A percentile compares a stretch with the other conserved stretches of the same genome.
Evolutionary conservation across 2,888 invertebrate genomes (phyloP).

Genomic region (Resseliella maxima): DNA sequence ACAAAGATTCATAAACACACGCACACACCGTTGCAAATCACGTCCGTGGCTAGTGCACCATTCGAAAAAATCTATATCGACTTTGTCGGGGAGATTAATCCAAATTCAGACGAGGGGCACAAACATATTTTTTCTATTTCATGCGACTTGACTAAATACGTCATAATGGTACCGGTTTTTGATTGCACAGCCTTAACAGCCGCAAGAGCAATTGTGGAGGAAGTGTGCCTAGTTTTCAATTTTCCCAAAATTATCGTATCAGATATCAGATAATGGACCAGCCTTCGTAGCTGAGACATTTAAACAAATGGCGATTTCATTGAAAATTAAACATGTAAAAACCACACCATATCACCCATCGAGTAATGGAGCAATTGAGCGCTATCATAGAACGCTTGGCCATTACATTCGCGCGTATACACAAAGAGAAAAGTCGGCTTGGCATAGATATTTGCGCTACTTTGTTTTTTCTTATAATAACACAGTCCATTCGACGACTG

Average conservation of each 20-base stretch:
- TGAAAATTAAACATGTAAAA: neutral
- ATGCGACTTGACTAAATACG: slow-evolving; percentile 55
- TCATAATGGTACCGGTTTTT: neutral
- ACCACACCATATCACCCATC: neutral
- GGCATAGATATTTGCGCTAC: neutral
- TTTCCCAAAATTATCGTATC: neutral
- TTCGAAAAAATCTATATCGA: slow-evolving; percentile 57
- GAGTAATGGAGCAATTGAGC: neutral
- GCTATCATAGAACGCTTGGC: neutral
- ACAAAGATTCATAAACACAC: slow-evolving; percentile 17
- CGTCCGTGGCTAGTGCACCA: slow-evolving; percentile 41
- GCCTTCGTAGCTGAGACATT: neutral
- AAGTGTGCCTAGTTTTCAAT: neutral
- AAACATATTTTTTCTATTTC: slow-evolving; percentile 39
- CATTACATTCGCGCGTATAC: neutral
- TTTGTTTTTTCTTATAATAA: neutral
- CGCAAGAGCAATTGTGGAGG: neutral
- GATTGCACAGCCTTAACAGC: neutral
- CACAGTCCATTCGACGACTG: neutral
- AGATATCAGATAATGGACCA: neutral
- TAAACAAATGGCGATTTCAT: neutral
- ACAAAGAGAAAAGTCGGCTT: neutral
- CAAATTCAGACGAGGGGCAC: slow-evolving; percentile 29
- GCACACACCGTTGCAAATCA: slow-evolving; percentile 52
- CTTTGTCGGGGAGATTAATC: slow-evolving; percentile 51